Conservation (phyloP, 2,113 vertebrate species). For the Orthonyx spaldingii region DNA sequence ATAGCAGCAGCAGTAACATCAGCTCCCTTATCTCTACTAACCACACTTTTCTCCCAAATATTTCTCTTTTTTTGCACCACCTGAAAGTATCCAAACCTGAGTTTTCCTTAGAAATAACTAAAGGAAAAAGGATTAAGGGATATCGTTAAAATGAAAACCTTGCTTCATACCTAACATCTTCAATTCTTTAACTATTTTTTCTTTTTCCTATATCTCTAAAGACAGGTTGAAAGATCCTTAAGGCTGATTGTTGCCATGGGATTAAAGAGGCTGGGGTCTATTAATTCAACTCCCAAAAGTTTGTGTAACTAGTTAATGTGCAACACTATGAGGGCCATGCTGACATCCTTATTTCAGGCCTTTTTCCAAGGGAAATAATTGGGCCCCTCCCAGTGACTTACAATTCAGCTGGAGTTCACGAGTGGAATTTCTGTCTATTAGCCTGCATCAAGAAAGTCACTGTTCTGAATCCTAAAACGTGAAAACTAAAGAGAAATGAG, state of each 20-base stretch:
- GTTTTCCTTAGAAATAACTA: background rate
- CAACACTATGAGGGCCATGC: background rate
- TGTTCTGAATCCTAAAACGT: background rate
- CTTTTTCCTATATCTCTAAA: background rate
- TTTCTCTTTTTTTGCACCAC: background rate
- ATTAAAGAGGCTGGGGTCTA: slow-evolving; percentile 16
- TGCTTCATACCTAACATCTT: background rate
- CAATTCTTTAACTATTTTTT: background rate
- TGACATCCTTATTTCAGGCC: background rate
- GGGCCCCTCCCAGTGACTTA: background rate
- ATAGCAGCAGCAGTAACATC: background rate
- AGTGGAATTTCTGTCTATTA: background rate
- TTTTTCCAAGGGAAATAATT: background rate
- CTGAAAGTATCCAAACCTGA: background rate
- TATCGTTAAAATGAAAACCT: background rate
- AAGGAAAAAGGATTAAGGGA: slow-evolving; percentile 6
- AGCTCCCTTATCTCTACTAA: background rate
- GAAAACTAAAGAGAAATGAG: background rate
- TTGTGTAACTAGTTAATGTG: background rate
- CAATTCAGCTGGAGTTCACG: background rate
- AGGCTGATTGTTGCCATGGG: slow-evolving; percentile 45
- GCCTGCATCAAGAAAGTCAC: background rate
- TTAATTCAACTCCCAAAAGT: background rate
- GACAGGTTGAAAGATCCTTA: slow-evolving; percentile 33
- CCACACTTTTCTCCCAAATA: background rate